These are phyloP conservation scores for Apistogramma diplotaenia DNA, from an alignment of 2,113 vertebrate species.

Conservation along the genomic window DNA sequence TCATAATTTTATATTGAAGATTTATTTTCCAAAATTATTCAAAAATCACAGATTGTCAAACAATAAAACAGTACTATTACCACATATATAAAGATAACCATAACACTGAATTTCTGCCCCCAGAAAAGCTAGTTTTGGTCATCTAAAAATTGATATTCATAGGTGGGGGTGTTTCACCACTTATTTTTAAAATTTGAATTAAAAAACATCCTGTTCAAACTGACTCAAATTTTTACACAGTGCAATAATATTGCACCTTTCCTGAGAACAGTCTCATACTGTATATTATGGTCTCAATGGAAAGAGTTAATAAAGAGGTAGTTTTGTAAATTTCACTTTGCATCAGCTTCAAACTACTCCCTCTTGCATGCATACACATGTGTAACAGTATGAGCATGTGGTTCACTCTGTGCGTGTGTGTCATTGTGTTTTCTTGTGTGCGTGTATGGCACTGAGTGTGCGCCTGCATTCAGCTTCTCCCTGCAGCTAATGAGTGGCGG, in stretches of 20 bases:
- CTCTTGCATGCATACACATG: neutral
- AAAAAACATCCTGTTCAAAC: neutral
- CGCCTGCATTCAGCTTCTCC: conserved; percentile 69
- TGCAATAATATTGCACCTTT: neutral
- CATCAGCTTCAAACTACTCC: neutral
- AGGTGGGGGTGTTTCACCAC: neutral
- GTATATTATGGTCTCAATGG: neutral
- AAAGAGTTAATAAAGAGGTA: neutral
- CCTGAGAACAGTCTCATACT: neutral
- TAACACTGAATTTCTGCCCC: neutral
- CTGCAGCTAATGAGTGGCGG: conserved; percentile 77
- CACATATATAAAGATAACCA: neutral
- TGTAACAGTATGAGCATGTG: conserved; percentile 56
- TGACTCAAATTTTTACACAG: neutral
- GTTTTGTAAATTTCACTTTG: neutral
- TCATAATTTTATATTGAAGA: neutral
- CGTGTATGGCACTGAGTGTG: conserved; percentile 53
- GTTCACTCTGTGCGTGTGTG: conserved; percentile 44
- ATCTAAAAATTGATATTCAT: neutral
- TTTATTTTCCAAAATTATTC: neutral
- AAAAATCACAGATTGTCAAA: neutral
- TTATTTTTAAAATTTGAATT: neutral
- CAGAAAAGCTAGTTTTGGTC: neutral
- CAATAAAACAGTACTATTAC: neutral
- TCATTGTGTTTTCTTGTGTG: conserved; percentile 59